A percentile compares a stretch with the other conserved stretches of the same genome.
phyloP scores from a whole-genome alignment of 2,113 vertebrate genomes.

The Cyanoramphus novaezelandiae region DNA sequence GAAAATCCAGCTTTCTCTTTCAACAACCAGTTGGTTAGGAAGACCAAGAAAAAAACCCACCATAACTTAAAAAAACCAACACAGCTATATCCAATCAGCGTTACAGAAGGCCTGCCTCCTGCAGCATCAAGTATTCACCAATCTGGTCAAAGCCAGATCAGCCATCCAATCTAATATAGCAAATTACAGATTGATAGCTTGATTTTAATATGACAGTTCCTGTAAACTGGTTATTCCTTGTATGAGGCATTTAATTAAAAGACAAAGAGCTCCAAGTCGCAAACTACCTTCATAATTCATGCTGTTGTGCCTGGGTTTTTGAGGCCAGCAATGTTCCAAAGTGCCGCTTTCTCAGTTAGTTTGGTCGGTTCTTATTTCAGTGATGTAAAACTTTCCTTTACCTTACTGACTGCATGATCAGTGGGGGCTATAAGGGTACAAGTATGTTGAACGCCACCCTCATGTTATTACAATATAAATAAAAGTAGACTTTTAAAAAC shows the following conservation, averaged over 20 bases:
- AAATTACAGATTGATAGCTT: neutral
- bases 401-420: neutral
- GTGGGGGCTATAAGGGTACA: neutral
- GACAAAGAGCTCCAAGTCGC: neutral
- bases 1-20: neutral
- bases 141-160: neutral
- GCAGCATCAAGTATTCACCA: neutral
- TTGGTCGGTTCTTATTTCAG: neutral
- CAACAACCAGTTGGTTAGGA: neutral
- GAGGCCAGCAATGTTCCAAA: neutral
- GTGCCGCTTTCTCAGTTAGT: neutral
- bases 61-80: neutral
- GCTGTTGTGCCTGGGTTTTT: neutral
- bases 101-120: neutral
- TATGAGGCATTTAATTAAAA: neutral
- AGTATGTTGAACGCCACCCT: neutral
- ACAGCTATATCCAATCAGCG: neutral
- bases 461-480: neutral
- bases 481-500: neutral
- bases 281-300: neutral
- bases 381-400: neutral
- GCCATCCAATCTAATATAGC: neutral
- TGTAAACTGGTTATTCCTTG: neutral
- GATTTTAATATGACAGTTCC: neutral
- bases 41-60: rapidly evolving